A percentile compares a stretch with the other conserved stretches of the same genome.
Evolutionary conservation across 2,113 vertebrate species (phyloP).

Genomic region (Hemiprocne comata): DNA sequence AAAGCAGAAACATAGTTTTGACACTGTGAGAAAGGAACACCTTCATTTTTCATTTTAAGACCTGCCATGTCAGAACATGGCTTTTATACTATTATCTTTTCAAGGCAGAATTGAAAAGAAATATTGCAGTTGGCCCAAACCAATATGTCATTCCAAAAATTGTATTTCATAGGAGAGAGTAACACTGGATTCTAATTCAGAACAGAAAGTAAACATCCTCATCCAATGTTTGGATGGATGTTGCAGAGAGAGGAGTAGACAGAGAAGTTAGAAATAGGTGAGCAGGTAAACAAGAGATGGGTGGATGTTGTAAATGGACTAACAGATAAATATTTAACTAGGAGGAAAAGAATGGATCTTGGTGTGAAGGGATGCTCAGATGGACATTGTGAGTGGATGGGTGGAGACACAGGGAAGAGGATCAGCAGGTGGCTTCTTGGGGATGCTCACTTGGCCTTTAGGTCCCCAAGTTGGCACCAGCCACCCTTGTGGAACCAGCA

Average conservation of each 20-base stretch:
- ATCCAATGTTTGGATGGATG: background rate
- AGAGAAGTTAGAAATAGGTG: background rate
- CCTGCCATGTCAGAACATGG: background rate
- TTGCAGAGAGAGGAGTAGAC: background rate
- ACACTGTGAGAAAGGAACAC: background rate
- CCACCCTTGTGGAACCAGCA: background rate
- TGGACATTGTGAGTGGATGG: background rate
- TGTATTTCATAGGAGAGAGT: background rate
- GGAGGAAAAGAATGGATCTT: background rate
- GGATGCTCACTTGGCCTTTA: background rate
- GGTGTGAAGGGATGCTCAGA: background rate
- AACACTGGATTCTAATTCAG: background rate
- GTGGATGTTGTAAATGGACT: background rate
- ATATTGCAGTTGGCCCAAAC: background rate
- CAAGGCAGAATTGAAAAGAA: slow-evolving; percentile 12
- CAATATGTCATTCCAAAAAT: background rate
- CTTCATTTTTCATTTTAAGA: slow-evolving; percentile 24
- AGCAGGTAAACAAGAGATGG: background rate
- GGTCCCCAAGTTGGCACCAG: background rate
- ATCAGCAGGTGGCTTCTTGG: background rate
- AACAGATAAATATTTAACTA: background rate
- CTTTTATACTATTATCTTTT: slow-evolving; percentile 11
- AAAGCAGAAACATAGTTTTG: background rate
- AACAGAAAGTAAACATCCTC: background rate
- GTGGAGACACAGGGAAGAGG: background rate